These are phyloP conservation scores for Sebastolobus alascanus DNA, from an alignment of 2,797 vertebrate species.

Conservation along the genomic window DNA sequence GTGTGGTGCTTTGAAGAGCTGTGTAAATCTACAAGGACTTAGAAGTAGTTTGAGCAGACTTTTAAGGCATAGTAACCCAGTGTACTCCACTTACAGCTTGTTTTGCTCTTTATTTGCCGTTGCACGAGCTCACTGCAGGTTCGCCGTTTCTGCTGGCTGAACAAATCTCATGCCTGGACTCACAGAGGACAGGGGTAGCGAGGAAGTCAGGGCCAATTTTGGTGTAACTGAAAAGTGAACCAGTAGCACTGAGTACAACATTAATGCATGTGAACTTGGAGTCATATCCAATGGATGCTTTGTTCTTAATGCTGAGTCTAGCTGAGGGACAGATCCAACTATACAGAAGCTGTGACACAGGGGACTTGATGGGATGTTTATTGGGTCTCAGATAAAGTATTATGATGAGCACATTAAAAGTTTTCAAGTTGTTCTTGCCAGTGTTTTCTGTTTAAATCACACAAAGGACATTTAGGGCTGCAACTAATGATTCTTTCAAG, in stretches of 20 bases:
- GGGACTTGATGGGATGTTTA: neutral
- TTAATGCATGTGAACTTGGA: constrained; percentile 63
- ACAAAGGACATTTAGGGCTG: neutral
- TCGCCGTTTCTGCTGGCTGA: constrained; percentile 47
- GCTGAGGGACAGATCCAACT: constrained; percentile 18
- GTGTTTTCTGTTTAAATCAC: neutral
- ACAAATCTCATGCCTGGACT: constrained; percentile 56
- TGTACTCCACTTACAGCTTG: constrained; percentile 43
- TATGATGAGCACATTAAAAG: constrained; percentile 24
- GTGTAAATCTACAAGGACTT: constrained; percentile 23
- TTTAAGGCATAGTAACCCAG: constrained; percentile 30
- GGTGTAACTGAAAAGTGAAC: constrained; percentile 19
- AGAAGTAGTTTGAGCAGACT: constrained; percentile 21
- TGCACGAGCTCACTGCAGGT: constrained; percentile 14
- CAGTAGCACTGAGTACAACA: constrained; percentile 21
- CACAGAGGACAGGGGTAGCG: constrained; percentile 18
- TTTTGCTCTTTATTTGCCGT: constrained; percentile 45
- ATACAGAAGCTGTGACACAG: constrained; percentile 4
- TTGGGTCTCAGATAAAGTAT: neutral
- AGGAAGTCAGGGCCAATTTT: constrained; percentile 31
- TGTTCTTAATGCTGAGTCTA: constrained; percentile 26
- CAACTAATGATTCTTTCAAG: neutral
- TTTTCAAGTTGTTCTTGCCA: neutral
- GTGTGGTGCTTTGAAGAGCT: constrained; percentile 40
- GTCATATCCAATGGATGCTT: constrained; percentile 51